A percentile compares a stretch with the other conserved stretches of the same genome.
These are phyloP conservation scores for Phylloscopus trochiloides DNA, from an alignment of 2,113 vertebrate species.

Conservation along the genomic window DNA sequence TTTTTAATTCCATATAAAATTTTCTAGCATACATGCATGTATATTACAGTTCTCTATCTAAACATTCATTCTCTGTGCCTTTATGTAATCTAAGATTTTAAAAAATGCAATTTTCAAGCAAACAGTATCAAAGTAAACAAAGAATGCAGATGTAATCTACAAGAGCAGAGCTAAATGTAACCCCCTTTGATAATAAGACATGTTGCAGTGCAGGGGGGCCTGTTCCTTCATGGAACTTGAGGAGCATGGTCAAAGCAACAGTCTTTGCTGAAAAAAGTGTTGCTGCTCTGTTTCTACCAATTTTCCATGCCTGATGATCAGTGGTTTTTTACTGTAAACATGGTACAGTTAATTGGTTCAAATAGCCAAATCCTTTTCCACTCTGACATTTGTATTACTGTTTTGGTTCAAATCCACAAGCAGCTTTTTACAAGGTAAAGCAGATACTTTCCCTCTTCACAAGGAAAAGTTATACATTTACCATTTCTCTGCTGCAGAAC, in stretches of 20 bases:
- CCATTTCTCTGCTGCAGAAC: neutral
- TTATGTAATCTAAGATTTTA: neutral
- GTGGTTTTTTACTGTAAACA: neutral
- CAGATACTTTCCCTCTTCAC: neutral
- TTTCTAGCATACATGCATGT: neutral
- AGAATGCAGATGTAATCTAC: neutral
- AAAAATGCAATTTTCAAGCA: neutral
- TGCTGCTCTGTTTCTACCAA: neutral
- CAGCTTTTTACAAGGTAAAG: neutral
- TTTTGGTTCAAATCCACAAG: neutral
- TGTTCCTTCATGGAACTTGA: neutral
- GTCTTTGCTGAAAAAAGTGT: neutral
- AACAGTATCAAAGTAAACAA: neutral
- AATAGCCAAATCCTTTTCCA: neutral
- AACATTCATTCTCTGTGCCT: neutral
- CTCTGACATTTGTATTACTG: neutral
- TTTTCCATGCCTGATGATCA: neutral
- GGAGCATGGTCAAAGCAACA: neutral
- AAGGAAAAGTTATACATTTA: neutral
- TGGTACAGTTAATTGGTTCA: neutral
- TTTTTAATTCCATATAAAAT: neutral
- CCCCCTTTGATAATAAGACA: neutral
- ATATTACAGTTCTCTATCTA: neutral
- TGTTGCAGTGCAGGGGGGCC: neutral
- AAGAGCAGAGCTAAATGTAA: neutral